These are phyloP conservation scores for Acrossocheilus wenchowensis DNA, from an alignment of 2,797 vertebrate species.

Conservation along the genomic window DNA sequence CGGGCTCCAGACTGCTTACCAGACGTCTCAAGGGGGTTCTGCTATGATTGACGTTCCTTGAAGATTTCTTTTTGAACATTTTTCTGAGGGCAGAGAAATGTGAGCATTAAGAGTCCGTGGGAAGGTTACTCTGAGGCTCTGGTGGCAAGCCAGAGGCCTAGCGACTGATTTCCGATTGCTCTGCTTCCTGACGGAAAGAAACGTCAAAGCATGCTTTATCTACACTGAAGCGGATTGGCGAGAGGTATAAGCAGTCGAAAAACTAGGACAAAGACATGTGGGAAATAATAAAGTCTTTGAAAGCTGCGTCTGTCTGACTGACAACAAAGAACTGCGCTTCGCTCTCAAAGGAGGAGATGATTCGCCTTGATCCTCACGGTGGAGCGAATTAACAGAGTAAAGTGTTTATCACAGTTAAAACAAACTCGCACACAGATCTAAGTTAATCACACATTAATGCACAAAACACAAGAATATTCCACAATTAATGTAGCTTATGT, in stretches of 20 bases:
- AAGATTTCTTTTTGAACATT: constrained; percentile 4
- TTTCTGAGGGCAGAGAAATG: constrained; percentile 14
- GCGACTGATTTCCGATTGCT: constrained; percentile 10
- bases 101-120: constrained; percentile 19
- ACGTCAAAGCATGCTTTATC: constrained; percentile 13
- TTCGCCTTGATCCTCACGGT: constrained; percentile 18
- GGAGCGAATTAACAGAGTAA: background rate
- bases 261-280: constrained; percentile 43
- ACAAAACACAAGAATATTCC: too few relatives aligned
- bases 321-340: constrained; percentile 8
- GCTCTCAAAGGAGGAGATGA: constrained; percentile 43
- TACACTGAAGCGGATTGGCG: background rate
- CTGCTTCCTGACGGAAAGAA: constrained; percentile 36
- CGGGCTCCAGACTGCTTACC: background rate
- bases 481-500: background rate
- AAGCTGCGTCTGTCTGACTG: constrained; percentile 8
- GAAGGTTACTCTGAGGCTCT: constrained; percentile 37
- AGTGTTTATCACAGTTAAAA: background rate
- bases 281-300: constrained; percentile 46
- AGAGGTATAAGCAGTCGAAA: constrained; percentile 27
- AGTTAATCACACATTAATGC: background rate
- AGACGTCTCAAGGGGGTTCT: background rate
- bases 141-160: background rate
- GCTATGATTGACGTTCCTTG: constrained; percentile 10
- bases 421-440: background rate